Evolutionary conservation across 2,797 vertebrate genomes (phyloP), one percentile per base, ranked within the genome.

Genomic region (Enteromius thamalakanensis): DNA sequence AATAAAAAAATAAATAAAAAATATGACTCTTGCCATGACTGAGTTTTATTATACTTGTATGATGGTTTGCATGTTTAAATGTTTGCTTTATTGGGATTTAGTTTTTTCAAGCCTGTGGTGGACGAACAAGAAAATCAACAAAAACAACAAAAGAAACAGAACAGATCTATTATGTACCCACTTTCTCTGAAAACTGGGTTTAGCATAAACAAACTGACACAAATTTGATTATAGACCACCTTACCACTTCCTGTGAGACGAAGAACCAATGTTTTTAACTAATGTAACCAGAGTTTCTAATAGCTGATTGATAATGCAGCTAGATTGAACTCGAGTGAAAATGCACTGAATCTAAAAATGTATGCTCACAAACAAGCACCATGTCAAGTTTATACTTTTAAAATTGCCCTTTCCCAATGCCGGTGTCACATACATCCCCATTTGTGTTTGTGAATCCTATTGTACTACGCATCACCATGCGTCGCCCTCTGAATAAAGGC

Each of bases 401-500:
- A 83, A 81, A 79, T 55, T 6, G 37, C 79, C 51, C 42, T 72
- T 80, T 45, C 68, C 78, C 76, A 70, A 32, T 68, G 71, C 37
- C 26, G 23, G 69, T 69, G 53, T 82, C 86, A 88, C 83, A 79
- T 72, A 82, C 14, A 0, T 87, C 90, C 88, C 89, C 76, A 76
- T 89, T 89, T 86, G 89, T 89, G 77, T 71, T 91, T 87, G 84
- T 88, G 29, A 87, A 83, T 76, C 84, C 93, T 89, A 94, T 95
- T 95, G 94, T 95, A 90, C 87, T 85, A 68, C 82, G 90, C 81
- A 87, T 93, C 92, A 94, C 92, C 87, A 88, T 90, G 92, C 89
- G 93, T 94, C 93, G 90, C 91, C 94, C 92, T 90, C 92, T 93
- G 93, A 94, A 95, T 95, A 95, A 94, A 96, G 94, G 94, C 93